Base-by-base conservation (phyloP, 1,140 invertebrate genomes). In the Pristionchus pacificus region DNA sequence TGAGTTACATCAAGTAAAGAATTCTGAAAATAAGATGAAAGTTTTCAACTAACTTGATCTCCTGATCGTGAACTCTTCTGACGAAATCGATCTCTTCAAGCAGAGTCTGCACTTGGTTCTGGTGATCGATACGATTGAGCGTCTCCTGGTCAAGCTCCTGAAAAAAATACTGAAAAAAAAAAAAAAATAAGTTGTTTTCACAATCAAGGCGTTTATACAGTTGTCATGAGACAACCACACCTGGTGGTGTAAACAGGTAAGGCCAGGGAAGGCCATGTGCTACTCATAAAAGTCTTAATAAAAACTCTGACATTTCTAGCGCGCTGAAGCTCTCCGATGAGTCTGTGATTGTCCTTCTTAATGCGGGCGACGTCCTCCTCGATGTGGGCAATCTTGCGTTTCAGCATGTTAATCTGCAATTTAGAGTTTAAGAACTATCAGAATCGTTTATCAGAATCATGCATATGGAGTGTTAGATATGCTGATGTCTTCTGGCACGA, bases 1-100 rank as follows among this genome's bases (percentile, higher is more conserved):
- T 86, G 62, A 87, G 83, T 78, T 87, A 87, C 84, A 66, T 29
- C 65, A 72, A 61, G 25, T 13, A 13, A 61, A 27, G 29, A 27
- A 14, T 10, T 14, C 0, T 13, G 10, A 13, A 61, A 38, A 55
- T 1, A 49, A 67, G 13, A 64, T 0, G 13, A 13, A 0, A 24
- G 19, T 13, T 15, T 68, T 59, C 28, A 2, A 0, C 13, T 49
- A 19, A 49, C 38, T 49, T 49, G 38, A 49, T 49, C 49, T 67
- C 71, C 60, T 74, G 70, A 31, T 83, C 83, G 60, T 83, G 82
- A 29, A 81, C 83, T 10, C 81, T 67, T 49, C 75, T 72, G 19
- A 83, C 75, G 66, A 83, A 83, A 38, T 83, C 83, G 33, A 84
- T 82, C 65, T 83, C 81, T 66, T 83, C 81, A 1, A 83, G 65